Evolutionary conservation across 2,888 invertebrate genomes (phyloP).

Genomic region (Anaspis maculata): DNA sequence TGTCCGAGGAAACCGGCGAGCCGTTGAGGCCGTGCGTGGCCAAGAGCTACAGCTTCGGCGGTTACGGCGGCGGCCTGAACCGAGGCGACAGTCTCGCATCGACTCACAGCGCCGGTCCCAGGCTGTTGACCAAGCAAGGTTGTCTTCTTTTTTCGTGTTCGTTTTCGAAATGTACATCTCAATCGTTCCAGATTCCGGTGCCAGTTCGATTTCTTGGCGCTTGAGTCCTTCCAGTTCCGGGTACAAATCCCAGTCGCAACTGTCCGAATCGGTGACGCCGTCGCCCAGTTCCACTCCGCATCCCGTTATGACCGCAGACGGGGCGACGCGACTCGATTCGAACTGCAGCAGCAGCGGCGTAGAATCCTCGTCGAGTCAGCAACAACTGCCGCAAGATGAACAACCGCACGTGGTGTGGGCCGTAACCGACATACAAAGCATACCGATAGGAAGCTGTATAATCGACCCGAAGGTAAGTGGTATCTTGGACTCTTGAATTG

Average conservation of each 20-base stretch:
- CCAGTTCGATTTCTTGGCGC: constrained; percentile 54
- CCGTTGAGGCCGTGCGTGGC: constrained; percentile 52
- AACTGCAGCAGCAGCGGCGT: constrained; percentile 21
- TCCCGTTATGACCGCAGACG: constrained; percentile 31
- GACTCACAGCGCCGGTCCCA: constrained; percentile 53
- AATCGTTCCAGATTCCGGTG: constrained; percentile 47
- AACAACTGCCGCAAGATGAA: constrained; percentile 4
- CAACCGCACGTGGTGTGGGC: constrained; percentile 66
- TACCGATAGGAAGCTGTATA: constrained; percentile 80
- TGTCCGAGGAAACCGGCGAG: constrained; percentile 47
- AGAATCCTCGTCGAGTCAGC: not conserved
- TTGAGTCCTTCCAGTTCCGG: constrained; percentile 69
- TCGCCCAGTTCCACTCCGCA: constrained; percentile 55
- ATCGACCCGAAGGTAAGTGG: constrained; percentile 80
- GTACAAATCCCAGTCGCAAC: constrained; percentile 65
- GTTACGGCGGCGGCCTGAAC: constrained; percentile 51
- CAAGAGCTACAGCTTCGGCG: constrained; percentile 85
- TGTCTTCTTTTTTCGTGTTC: not conserved
- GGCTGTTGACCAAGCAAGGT: constrained; percentile 74
- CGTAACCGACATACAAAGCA: constrained; percentile 75
- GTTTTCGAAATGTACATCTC: not conserved
- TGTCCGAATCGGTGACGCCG: constrained; percentile 70
- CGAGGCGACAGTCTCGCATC: constrained; percentile 59
- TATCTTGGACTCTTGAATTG: no score
- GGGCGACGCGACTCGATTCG: constrained; percentile 27